Evolutionary conservation across 2,888 invertebrate genomes (phyloP), one percentile per base, ranked within the genome.

Genomic region (Julus scandinavius): DNA sequence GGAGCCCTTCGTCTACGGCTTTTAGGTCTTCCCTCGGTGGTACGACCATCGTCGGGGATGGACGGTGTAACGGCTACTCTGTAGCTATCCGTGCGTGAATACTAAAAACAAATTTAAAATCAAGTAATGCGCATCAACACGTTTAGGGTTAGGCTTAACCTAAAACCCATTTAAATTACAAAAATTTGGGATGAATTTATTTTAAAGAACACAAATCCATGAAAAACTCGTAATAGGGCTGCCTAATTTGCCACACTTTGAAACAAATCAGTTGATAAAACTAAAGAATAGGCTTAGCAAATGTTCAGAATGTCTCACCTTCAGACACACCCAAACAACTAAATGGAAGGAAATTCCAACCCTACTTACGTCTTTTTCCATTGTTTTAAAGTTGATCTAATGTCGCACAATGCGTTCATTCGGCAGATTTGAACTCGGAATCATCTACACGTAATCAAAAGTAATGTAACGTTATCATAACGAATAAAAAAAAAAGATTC

Each of bases 21-120:
- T 88, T 89, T 89, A 1, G 89, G 88, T 29, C 87, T 49, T 20
- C 89, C 88, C 38, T 89, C 89, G 5, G 54, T 85, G 15, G 87
- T 58, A 15, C 88, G 88, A 9, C 88, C 88, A 88, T 89, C 89
- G 40, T 89, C 89, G 7, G 88, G 88, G 15, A 89, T 72, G 58
- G 88, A 58, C 20, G 89, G 89, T 6, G 88, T 88, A 0, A 89
- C 89, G 38, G 89, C 89, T 41, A 89, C 89, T 88, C 89, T 58
- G 58, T 89, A 89, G 29, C 89, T 89, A 45, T 89, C 88, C 29
- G 88, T 88, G 17, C 88, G 87, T 29, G 45, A 41, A 85, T 85
- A 85, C 85, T 85, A 13, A n/a, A 49, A 38, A 84, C 17, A 85
- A 85, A 15, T 41, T n/a, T 7, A 72, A 72, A n/a, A 72, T 11